Base-by-base conservation (phyloP, 1,140 invertebrate genomes). In the Brachionus rotundiformis region DNA sequence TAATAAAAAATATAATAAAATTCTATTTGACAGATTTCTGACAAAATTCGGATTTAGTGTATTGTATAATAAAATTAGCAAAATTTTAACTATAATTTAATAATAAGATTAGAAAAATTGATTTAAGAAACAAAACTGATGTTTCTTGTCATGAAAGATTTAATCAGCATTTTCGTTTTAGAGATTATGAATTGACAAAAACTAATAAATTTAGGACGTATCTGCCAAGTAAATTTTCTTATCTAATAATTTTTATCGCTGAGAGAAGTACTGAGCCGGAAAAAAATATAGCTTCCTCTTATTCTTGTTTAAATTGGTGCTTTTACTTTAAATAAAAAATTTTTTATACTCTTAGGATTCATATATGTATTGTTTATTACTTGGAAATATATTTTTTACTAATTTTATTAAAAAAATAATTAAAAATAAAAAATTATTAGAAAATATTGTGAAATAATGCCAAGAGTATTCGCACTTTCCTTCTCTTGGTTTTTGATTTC, bases 61-160 rank as follows among this genome's bases (percentile, higher is more conserved):
- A n/a, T 54, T 19, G 47, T 5, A 54, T 54, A 19, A 19, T 7
- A 54, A 19, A 54, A 54, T 8, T 54, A 54, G 47, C 47, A 54
- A 54, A 54, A 19, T 23, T 54, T 7, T 8, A 54, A 54, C 7
- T 49, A 54, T 25, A 8, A 54, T 54, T 54, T 8, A 19, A 19
- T 54, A 54, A 54, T 54, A n/a, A 54, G 47, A 54, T 54, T 54
- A 54, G 47, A 54, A 19, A 54, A 54, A 54, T 54, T 54, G 47
- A 54, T 54, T 54, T 54, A 19, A 54, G 19, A 54, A 54, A 16
- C 47, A 54, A 54, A 54, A 54, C 23, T 54, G 16, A 19, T 54
- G 47, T 54, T 54, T 54, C 19, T 2, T 54, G 2, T 3, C 47
- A 54, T 8, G 47, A 19, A 54, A 54, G n/a, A 54, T 54, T 54